Evolutionary conservation across 2,888 invertebrate genomes (phyloP).

Genomic region (Sphinx pinastri): DNA sequence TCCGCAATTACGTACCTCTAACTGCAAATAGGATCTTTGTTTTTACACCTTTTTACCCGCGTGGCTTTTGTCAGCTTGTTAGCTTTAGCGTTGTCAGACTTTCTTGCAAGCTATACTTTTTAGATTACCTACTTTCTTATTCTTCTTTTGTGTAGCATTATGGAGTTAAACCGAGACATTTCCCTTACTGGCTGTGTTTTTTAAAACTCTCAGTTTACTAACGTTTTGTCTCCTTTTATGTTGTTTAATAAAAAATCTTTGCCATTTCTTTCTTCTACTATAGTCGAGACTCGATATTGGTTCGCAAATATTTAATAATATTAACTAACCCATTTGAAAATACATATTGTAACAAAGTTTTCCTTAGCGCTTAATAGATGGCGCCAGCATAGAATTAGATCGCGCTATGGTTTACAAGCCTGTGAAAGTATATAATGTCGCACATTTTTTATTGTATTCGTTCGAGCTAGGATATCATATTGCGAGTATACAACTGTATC

Average conservation of each 20-base stretch:
- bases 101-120: constrained; percentile 14
- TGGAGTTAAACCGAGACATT: constrained; percentile 34
- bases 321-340: background rate
- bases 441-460: too few relatives aligned
- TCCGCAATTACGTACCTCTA: constrained; percentile 39
- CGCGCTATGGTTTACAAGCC: too few relatives aligned
- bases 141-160: constrained; percentile 38
- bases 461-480: too few relatives aligned
- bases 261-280: background rate
- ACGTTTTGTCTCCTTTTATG: background rate
- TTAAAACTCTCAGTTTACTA: background rate
- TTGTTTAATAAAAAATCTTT: background rate
- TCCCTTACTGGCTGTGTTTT: background rate
- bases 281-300: too few relatives aligned
- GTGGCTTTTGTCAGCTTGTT: constrained; percentile 26
- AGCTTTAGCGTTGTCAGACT: constrained; percentile 23
- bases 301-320: background rate
- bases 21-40: constrained; percentile 39
- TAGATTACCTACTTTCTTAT: constrained; percentile 19
- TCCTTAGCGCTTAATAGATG: too few relatives aligned
- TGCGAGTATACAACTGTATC: too few relatives aligned
- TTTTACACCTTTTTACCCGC: constrained; percentile 26
- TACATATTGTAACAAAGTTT: too few relatives aligned
- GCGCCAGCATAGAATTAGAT: too few relatives aligned
- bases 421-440: too few relatives aligned